Evolutionary conservation across 2,113 vertebrate species (phyloP).

Genomic region (Anhinga anhinga): DNA sequence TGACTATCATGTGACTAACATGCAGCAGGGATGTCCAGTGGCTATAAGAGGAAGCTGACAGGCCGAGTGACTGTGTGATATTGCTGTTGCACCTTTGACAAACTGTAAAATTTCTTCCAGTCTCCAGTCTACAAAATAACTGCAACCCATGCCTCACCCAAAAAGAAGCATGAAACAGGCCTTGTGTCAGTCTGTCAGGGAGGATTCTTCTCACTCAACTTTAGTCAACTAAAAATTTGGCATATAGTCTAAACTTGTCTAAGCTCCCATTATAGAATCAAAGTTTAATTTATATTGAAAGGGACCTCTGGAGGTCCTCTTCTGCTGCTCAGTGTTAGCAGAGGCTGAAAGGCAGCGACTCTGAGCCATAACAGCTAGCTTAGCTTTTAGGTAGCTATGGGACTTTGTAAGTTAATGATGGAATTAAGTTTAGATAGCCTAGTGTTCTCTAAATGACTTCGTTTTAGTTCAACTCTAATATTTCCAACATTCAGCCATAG

Average conservation of each 20-base stretch:
- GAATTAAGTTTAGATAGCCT: not conserved
- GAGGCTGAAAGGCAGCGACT: not conserved
- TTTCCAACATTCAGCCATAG: not conserved
- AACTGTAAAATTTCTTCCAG: not conserved
- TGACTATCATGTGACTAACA: not conserved
- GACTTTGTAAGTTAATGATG: not conserved
- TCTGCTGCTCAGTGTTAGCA: not conserved
- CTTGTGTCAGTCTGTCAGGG: not conserved
- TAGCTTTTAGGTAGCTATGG: not conserved
- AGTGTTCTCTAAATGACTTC: not conserved
- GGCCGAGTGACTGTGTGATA: not conserved
- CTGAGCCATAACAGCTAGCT: not conserved
- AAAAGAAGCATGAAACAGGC: not conserved
- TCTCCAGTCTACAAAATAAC: not conserved
- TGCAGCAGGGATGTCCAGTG: not conserved
- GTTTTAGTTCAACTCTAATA: not conserved
- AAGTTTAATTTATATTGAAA: not conserved
- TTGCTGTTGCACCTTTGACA: not conserved
- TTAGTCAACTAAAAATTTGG: not conserved
- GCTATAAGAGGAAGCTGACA: not conserved
- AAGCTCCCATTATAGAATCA: not conserved
- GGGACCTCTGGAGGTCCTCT: not conserved
- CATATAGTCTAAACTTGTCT: not conserved
- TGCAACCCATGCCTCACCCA: not conserved
- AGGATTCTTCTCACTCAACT: not conserved